Percentiles rank a stretch among this genome's conserved stretches.
Evolutionary conservation across 1,140 invertebrate genomes (phyloP).

Genomic region (Drosophila repleta): DNA sequence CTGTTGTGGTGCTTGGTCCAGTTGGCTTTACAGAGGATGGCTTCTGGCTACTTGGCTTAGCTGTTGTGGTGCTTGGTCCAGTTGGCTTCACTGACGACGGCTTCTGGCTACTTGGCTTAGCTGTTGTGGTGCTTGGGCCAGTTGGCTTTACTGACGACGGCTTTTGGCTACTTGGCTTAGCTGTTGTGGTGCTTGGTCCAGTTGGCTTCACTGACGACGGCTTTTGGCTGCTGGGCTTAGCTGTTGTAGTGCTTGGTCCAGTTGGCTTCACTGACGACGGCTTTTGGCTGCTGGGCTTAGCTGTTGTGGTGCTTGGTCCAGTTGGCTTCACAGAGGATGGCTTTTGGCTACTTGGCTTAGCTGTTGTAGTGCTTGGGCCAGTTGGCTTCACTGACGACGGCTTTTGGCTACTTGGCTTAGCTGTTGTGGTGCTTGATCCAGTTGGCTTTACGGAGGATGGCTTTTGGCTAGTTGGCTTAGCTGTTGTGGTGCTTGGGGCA

Average conservation of each 20-base stretch:
- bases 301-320: not conserved
- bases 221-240: not conserved
- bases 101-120: not conserved
- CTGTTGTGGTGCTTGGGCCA: not conserved
- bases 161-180: not conserved
- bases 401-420: not conserved
- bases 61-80: too few species aligned
- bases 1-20: slow-evolving; percentile 1
- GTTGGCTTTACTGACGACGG: not conserved
- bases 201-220: not conserved
- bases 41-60: not conserved
- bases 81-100: not conserved
- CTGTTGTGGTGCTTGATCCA: not conserved
- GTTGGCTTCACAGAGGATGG: not conserved
- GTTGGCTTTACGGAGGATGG: not conserved
- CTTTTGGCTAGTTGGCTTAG: not conserved
- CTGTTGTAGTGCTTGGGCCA: not conserved
- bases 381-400: not conserved
- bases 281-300: not conserved
- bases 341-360: not conserved
- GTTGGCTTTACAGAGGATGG: not conserved
- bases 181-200: not conserved
- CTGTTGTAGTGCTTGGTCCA: not conserved
- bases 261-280: not conserved
- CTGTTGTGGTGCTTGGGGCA: not conserved